Percentiles rank a stretch among this genome's conserved stretches.
phyloP scores from a whole-genome alignment of 2,888 invertebrate species.

The Drosophila paracracens region DNA sequence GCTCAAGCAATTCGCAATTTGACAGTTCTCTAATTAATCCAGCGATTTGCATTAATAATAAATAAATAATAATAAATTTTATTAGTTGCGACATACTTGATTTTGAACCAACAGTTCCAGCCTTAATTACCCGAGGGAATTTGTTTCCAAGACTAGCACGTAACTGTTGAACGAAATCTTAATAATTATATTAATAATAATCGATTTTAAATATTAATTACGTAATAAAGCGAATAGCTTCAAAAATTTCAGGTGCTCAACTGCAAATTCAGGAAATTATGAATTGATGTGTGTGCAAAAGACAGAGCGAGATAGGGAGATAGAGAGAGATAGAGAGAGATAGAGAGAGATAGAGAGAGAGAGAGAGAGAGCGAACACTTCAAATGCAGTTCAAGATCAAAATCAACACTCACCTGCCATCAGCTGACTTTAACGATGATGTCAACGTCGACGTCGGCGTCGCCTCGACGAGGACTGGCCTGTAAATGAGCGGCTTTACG shows the following conservation, averaged over 20 bases:
- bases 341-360: neutral
- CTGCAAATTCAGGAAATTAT: neutral
- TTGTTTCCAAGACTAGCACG: neutral
- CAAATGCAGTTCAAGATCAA: constrained; percentile 57
- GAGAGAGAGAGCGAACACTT: constrained; percentile 19
- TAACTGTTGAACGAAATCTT: neutral
- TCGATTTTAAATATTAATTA: neutral
- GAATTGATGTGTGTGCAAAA: neutral
- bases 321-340: neutral
- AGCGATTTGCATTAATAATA: neutral
- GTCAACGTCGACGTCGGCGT: constrained; percentile 22
- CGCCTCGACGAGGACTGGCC: constrained; percentile 69
- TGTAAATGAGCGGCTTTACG: constrained; percentile 81
- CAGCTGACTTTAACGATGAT: constrained; percentile 14
- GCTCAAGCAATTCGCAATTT: neutral
- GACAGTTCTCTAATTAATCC: neutral
- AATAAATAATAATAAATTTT: constrained; percentile 8
- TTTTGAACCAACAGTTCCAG: no score
- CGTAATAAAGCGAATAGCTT: neutral
- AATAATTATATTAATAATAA: neutral
- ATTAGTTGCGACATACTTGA: neutral
- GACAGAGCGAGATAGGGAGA: neutral
- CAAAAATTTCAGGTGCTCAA: neutral
- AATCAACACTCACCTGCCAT: constrained; percentile 60
- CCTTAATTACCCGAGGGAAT: neutral